Conservation (phyloP, 2,113 vertebrate genomes). For the Pan paniscus region DNA sequence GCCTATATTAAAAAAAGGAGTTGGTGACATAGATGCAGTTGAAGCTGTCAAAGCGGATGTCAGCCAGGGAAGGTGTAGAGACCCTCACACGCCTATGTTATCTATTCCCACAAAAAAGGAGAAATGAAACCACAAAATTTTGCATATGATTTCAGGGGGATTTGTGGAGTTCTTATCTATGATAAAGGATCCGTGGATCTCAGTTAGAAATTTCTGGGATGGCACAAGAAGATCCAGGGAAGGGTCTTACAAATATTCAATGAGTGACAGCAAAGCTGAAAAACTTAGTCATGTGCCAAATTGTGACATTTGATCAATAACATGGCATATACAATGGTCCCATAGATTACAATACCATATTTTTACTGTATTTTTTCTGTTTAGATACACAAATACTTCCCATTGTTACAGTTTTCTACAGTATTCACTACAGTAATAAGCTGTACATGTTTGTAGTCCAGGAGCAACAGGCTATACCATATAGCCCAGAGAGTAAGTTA, state of each 20-base stretch:
- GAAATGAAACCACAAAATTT: not conserved
- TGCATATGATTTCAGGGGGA: not conserved
- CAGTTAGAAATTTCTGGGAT: not conserved
- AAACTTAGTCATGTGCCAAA: not conserved
- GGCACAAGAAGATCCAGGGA: not conserved
- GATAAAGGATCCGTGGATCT: not conserved
- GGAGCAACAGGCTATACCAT: not conserved
- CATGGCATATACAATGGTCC: not conserved
- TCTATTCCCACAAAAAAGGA: not conserved
- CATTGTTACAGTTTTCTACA: not conserved
- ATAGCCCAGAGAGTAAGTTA: not conserved
- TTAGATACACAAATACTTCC: not conserved
- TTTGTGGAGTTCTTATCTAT: not conserved
- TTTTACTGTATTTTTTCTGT: not conserved
- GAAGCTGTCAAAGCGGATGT: not conserved
- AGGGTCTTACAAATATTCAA: not conserved
- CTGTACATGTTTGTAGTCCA: not conserved
- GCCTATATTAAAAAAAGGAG: not conserved
- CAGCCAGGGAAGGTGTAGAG: not conserved
- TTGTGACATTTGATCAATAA: not conserved
- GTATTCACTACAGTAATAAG: not conserved
- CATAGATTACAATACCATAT: not conserved
- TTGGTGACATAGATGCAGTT: not conserved
- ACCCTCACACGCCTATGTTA: not conserved
- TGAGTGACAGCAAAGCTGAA: not conserved